Conservation (phyloP, 2,113 vertebrate genomes). For the Xyliphius kryptos region DNA sequence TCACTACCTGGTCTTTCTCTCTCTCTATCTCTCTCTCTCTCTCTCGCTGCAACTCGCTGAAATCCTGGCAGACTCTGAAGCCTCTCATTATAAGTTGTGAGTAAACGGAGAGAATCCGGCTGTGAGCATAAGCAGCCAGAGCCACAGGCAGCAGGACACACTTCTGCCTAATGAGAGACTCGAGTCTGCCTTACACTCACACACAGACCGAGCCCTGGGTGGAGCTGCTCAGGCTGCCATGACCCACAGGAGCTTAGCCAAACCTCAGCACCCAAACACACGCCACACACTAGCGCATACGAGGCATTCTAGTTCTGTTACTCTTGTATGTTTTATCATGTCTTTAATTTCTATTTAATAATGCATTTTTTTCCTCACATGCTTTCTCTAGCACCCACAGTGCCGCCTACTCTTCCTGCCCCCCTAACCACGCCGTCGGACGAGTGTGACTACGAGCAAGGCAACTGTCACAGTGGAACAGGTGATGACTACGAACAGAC, state of each 20-base stretch:
- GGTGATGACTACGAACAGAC: constrained; percentile 92
- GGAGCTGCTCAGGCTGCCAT: constrained; percentile 23
- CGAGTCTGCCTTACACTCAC: constrained; percentile 22
- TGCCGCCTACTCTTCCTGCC: constrained; percentile 64
- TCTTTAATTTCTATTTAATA: too few relatives aligned
- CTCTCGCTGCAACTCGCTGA: constrained; percentile 12
- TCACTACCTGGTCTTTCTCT: too few relatives aligned
- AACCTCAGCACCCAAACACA: constrained; percentile 31
- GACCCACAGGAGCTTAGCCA: constrained; percentile 12
- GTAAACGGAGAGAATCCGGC: constrained; percentile 33
- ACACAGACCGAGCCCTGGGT: constrained; percentile 26
- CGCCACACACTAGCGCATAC: constrained; percentile 5
- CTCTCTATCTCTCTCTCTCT: constrained; percentile 37
- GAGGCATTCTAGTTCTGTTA: too few relatives aligned
- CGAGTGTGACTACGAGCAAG: constrained; percentile 91
- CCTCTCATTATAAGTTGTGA: constrained; percentile 38
- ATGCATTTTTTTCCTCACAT: too few relatives aligned
- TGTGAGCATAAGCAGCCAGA: constrained; percentile 28
- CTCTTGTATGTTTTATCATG: constrained; percentile 9
- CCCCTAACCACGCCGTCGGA: constrained; percentile 71
- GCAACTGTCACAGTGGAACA: constrained; percentile 97
- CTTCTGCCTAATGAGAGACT: constrained; percentile 39
- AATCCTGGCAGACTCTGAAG: constrained; percentile 25
- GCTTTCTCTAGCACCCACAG: constrained; percentile 72
- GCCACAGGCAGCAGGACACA: constrained; percentile 33